Evolutionary conservation across 2,797 vertebrate species (phyloP), one percentile per base, ranked within the genome.

Genomic region (Pteronotus mesoamericanus): DNA sequence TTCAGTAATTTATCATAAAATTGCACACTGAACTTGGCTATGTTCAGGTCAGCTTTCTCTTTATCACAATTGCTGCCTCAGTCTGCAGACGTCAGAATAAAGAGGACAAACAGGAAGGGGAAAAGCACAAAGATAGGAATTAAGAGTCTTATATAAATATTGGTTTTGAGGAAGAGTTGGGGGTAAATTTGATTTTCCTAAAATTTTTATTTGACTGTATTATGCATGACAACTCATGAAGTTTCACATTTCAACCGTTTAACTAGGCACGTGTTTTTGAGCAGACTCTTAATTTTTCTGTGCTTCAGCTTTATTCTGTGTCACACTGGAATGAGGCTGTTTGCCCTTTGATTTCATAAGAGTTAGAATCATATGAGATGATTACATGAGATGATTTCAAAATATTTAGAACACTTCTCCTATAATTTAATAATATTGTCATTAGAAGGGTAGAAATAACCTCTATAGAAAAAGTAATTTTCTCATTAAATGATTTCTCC

Each of bases 1-100:
- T 82, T 77, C 2, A 22, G 68, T 68, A 48, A 88, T 96, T 88
- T 66, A 86, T 87, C 44, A 90, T n/a, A 84, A 88, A 95, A 88
- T 71, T 91, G 48, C 53, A 93, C 53, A 42, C 29, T 53, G 51
- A 69, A 55, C 48, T 59, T 44, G 26, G n/a, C 12, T 69, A 29
- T 55, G 26, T 64, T 87, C 21, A 19, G 9, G 72, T 48, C n/a
- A 32, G n/a, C n/a, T 82, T 78, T 88, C 29, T 88, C 34, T 89
- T 57, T 42, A 39, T 64, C n/a, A 83, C 53, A 66, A 16, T 29
- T 78, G 16, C 42, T 89, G 32, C 32, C 71, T 37, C 12, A 2
- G 0, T 29, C 37, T 72, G 16, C 10, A 88, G 53, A 78, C 34
- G 42, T 78, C 24, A 37, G 75, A 88, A 89, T 94, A 21, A 46